These are phyloP conservation scores for Danaus plexippus DNA, from an alignment of 1,140 invertebrate species.

Conservation along the genomic window DNA sequence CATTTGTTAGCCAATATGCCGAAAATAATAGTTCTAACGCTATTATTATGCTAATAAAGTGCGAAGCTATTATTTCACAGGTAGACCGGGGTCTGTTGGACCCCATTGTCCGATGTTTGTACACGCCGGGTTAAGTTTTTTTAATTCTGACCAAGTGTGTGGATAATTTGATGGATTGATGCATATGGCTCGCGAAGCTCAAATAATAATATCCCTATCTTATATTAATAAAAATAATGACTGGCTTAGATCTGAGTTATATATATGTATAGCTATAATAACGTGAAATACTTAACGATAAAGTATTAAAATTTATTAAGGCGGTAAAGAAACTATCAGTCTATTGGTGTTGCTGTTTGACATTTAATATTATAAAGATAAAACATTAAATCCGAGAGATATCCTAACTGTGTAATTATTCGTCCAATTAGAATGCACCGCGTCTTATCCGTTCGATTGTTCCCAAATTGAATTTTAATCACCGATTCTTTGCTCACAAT, in stretches of 20 bases:
- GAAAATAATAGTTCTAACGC: conserved; percentile 53
- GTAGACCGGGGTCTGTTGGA: conserved; percentile 50
- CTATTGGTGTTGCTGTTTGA: too few species aligned
- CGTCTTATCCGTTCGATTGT: conserved; percentile 61
- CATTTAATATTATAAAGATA: too few species aligned
- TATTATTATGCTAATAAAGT: conserved; percentile 65
- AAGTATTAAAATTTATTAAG: too few species aligned
- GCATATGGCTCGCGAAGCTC: conserved; percentile 28
- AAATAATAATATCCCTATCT: too few species aligned
- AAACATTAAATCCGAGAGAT: too few species aligned
- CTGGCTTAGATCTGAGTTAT: too few species aligned
- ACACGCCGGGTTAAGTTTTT: conserved; percentile 40
- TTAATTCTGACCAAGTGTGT: conserved; percentile 44
- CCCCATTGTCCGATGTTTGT: conserved; percentile 35
- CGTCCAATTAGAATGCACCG: conserved; percentile 68
- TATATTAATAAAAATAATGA: too few species aligned
- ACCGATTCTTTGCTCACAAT: conserved; percentile 66
- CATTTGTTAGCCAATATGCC: conserved; percentile 55
- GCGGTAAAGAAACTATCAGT: too few species aligned
- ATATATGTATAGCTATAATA: too few species aligned
- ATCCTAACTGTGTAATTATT: conserved; percentile 30
- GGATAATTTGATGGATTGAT: conserved; percentile 60
- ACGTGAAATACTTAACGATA: too few species aligned
- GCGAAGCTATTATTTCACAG: conserved; percentile 57
- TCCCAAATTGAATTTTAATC: conserved; percentile 71